Base-by-base conservation (phyloP, 2,113 vertebrate genomes). In the Tenrec ecaudatus region DNA sequence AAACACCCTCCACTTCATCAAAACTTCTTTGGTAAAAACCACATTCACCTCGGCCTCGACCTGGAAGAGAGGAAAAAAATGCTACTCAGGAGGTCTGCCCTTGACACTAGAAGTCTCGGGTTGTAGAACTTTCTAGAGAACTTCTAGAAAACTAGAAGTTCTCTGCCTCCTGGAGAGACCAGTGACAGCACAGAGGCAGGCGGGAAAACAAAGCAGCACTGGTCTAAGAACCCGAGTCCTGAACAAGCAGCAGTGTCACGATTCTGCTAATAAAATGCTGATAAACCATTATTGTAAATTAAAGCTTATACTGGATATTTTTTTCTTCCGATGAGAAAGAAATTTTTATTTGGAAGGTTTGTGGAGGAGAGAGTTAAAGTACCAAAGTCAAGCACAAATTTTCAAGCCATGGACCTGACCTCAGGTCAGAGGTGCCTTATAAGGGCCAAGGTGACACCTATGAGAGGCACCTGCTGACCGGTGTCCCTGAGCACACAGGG, bases 1-100 rank as follows among this genome's bases (percentile, higher is more conserved):
- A 99, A 93, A 98, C 98, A 96, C 99, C 99, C 97, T 99, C 99
- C 94, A 99, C 99, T 97, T 99, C 99, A 96, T 99, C 99, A 99
- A 99, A 99, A 98, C 99, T 99, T 99, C 99, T 99, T 99, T 99
- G 99, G 99, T 99, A 99, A 99, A 99, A 99, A 96, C 99, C 99
- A 97, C 99, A 98, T 96, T 99, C 99, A 97, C 99, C 99, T 98
- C 99, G 98, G 93, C 99, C 99, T 98, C 99, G 98, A 93, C 99
- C 99, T 99, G 97, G 96, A 89, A 96, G 85, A 90, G 96, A 89
- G 97, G 96, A 92, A 40, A n/a, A 91, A 20, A 62, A 53, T 53
- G 47, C 47, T 11, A 82, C 69, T 92, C 73, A 94, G 57, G 57
- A 83, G 57, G 77, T 92, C 84, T 89, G 66, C n/a, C 93, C 36